These are phyloP conservation scores for Epicauta chinensis DNA, from an alignment of 1,140 invertebrate species.

Conservation along the genomic window DNA sequence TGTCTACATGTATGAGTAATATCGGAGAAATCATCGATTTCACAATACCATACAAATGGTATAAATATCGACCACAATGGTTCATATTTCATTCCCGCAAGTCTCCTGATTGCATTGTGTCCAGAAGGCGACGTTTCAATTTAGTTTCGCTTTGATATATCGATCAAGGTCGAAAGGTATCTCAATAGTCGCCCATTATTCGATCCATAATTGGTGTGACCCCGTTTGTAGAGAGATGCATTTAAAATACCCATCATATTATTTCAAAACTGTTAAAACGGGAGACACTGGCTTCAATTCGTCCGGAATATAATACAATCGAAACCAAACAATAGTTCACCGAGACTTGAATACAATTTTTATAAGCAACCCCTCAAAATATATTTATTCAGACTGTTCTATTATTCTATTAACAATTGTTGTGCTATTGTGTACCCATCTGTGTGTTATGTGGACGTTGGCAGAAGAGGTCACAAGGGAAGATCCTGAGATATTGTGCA, in stretches of 20 bases:
- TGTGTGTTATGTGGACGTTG: slow-evolving; percentile 21
- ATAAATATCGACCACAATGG: slow-evolving; percentile 9
- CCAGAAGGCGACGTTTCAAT: no score
- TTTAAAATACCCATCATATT: slow-evolving; percentile 26
- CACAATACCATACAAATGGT: slow-evolving; percentile 6
- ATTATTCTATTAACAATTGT: slow-evolving; percentile 36
- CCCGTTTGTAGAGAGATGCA: neutral
- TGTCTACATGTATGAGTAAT: slow-evolving; percentile 1
- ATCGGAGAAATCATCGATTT: slow-evolving; percentile 8
- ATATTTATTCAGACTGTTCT: slow-evolving; percentile 35
- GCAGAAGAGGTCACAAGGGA: slow-evolving; percentile 12
- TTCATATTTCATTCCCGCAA: slow-evolving; percentile 5
- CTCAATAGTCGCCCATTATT: no score
- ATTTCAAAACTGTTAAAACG: slow-evolving; percentile 17
- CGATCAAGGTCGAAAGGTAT: no score
- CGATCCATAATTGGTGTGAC: no score
- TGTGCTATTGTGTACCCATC: slow-evolving; percentile 35
- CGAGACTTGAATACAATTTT: slow-evolving; percentile 20
- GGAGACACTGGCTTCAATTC: slow-evolving; percentile 17
- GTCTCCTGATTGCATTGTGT: no score
- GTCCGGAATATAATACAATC: slow-evolving; percentile 11
- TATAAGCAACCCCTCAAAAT: slow-evolving; percentile 21
- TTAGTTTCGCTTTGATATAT: no score
- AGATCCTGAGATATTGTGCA: slow-evolving; percentile 4
- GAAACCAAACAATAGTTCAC: slow-evolving; percentile 22